phyloP scores from a whole-genome alignment of 2,113 vertebrate species.

The Crotophaga sulcirostris region DNA sequence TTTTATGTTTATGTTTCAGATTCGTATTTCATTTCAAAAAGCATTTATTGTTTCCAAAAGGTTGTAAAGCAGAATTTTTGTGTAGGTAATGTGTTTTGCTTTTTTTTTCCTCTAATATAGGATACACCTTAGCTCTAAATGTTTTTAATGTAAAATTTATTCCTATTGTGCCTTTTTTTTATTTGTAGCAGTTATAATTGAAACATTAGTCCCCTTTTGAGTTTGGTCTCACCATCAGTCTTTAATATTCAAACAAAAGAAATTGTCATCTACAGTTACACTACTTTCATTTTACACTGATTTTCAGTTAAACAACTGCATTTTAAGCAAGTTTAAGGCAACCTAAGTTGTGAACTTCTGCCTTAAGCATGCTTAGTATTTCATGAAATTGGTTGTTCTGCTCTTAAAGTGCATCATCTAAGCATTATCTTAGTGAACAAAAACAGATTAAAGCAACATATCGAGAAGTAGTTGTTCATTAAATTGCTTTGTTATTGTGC shows the following conservation, averaged over 20 bases:
- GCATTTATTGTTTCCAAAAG: background rate
- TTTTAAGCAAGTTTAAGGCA: background rate
- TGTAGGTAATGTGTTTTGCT: background rate
- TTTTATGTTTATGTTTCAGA: background rate
- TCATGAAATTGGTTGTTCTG: slow-evolving; percentile 1
- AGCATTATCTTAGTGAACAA: slow-evolving; percentile 46
- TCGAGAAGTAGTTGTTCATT: slow-evolving; percentile 30
- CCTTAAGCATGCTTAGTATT: background rate
- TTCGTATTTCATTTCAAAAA: background rate
- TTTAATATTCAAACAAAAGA: too few relatives aligned
- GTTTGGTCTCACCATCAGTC: too few relatives aligned
- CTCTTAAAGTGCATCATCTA: slow-evolving; percentile 24
- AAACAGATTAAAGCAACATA: slow-evolving; percentile 54
- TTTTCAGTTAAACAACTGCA: background rate
- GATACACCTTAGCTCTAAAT: background rate
- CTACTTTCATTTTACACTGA: background rate
- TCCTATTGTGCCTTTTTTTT: background rate
- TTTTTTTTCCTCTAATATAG: background rate
- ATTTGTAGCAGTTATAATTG: background rate
- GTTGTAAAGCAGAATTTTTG: background rate
- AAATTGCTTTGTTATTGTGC: slow-evolving; percentile 14
- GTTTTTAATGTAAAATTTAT: background rate
- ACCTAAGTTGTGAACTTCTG: background rate
- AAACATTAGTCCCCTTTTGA: background rate
- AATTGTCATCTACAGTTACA: background rate